Evolutionary conservation across 2,797 vertebrate species (phyloP).

Genomic region (Huso huso): DNA sequence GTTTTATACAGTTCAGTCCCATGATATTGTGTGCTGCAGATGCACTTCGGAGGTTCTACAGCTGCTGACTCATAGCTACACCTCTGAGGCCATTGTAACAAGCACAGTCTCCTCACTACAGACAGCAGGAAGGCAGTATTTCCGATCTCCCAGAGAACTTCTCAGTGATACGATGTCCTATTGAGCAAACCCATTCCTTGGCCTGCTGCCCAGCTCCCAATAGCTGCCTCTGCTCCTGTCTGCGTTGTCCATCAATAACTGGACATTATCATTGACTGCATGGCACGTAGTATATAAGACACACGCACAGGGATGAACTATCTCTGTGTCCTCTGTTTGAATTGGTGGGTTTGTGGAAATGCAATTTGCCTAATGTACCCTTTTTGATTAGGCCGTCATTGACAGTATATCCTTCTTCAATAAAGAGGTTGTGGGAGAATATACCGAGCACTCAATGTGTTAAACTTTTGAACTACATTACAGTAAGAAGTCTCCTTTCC

Average conservation of each 20-base stretch:
- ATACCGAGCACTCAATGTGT: slow-evolving; percentile 14
- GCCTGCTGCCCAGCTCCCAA: background rate
- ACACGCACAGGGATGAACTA: background rate
- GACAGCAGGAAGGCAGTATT: background rate
- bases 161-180: slow-evolving; percentile 1
- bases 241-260: slow-evolving; percentile 4
- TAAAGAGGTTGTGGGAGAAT: slow-evolving; percentile 1
- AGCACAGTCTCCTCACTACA: background rate
- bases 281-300: background rate
- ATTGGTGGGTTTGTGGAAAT: background rate
- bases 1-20: slow-evolving; percentile 14
- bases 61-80: background rate
- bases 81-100: background rate
- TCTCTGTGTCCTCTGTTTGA: background rate
- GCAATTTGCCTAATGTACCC: slow-evolving; percentile 19
- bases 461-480: slow-evolving; percentile 20
- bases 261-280: background rate
- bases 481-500: slow-evolving; percentile 3
- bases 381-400: background rate
- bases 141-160: background rate
- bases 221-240: background rate
- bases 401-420: background rate
- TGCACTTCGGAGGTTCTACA: background rate
- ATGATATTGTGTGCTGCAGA: background rate
- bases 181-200: background rate